Percentiles rank a stretch among this genome's conserved stretches.
Conservation (phyloP, 2,888 invertebrate species). For the Opisthograptis luteolata region DNA sequence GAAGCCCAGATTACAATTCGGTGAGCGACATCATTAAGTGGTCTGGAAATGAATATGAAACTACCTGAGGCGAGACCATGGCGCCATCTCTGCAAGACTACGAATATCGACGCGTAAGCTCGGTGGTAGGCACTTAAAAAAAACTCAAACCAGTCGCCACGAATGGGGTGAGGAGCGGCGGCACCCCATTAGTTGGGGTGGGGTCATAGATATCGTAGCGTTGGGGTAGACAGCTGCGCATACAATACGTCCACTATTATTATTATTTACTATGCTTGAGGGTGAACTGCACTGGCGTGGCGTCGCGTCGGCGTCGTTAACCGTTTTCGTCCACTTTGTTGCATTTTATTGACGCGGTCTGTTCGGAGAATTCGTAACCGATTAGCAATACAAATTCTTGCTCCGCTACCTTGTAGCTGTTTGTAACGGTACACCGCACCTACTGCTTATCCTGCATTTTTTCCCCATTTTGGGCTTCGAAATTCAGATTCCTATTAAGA, state of each 20-base stretch:
- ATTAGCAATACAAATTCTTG: neutral
- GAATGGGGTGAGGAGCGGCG: constrained; percentile 6
- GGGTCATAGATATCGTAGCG: no score
- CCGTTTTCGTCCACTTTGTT: constrained; percentile 4
- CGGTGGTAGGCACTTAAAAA: no score
- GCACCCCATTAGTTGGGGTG: constrained; percentile 26
- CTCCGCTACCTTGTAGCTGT: neutral
- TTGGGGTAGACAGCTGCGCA: constrained; percentile 31
- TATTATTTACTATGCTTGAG: constrained; percentile 14
- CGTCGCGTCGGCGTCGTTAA: neutral
- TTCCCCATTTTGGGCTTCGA: no score
- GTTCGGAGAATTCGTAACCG: neutral
- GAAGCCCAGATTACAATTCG: no score
- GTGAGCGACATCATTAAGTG: no score
- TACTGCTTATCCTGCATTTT: no score
- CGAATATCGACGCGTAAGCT: neutral
- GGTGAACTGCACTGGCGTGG: neutral
- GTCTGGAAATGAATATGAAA: no score
- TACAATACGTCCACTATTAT: constrained; percentile 23
- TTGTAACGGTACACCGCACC: neutral
- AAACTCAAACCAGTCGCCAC: neutral
- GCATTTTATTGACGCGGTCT: neutral
- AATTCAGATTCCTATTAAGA: no score
- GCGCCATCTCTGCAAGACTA: neutral
- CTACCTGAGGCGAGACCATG: no score